phyloP scores from a whole-genome alignment of 2,797 vertebrate genomes.

The Streptopelia turtur region DNA sequence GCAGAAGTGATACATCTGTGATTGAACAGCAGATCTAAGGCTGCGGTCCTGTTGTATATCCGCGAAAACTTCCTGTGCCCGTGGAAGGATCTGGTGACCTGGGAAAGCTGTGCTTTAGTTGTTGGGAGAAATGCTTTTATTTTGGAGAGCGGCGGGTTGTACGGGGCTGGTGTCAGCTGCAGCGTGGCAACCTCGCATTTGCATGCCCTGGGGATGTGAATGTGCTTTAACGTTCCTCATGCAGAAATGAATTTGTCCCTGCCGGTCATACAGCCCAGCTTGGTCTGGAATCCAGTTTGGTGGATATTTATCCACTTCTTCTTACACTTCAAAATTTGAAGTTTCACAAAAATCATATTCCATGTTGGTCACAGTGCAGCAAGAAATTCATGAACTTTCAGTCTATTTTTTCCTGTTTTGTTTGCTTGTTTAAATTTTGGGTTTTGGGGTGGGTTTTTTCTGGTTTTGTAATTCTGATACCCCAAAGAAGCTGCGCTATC shows the following conservation, averaged over 20 bases:
- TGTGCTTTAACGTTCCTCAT: neutral
- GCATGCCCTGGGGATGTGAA: constrained; percentile 45
- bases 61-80: neutral
- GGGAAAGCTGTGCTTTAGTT: neutral
- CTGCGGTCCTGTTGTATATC: neutral
- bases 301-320: neutral
- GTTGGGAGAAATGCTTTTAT: neutral
- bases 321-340: neutral
- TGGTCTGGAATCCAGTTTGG: constrained; percentile 2
- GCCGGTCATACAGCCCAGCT: neutral
- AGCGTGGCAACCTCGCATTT: constrained; percentile 14
- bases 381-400: neutral
- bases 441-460: neutral
- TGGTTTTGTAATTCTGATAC: neutral
- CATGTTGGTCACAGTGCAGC: fast-evolving
- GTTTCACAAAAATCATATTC: neutral
- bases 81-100: neutral
- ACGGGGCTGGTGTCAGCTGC: constrained; percentile 24
- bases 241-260: constrained; percentile 35
- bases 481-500: neutral
- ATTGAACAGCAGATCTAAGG: neutral
- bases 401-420: neutral
- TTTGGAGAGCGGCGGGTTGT: neutral
- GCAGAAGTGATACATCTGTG: neutral
- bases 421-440: neutral